phyloP scores from a whole-genome alignment of 2,113 vertebrate genomes.

The Micronycteris hirsuta region DNA sequence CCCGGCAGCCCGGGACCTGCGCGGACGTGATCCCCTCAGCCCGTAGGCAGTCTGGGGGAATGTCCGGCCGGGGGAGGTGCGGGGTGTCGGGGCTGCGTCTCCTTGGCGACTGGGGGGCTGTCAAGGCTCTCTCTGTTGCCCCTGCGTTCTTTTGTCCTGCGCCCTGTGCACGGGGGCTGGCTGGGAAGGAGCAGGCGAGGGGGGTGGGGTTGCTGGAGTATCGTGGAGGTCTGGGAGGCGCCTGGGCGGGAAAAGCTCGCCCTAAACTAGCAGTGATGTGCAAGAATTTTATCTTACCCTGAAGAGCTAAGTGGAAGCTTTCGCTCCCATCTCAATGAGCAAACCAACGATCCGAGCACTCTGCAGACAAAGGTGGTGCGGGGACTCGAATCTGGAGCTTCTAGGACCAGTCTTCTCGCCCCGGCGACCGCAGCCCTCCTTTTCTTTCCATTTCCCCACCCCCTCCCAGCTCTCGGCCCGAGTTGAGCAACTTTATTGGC shows the following conservation, averaged over 20 bases:
- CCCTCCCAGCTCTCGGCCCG: not conserved
- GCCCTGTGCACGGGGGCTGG: constrained; percentile 23
- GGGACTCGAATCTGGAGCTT: constrained; percentile 1
- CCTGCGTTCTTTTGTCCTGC: constrained; percentile 74
- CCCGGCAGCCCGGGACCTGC: not conserved
- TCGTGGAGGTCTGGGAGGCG: constrained; percentile 14
- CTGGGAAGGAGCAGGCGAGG: not conserved
- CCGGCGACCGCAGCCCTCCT: not conserved
- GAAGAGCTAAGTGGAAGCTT: not conserved
- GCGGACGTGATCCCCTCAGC: not conserved
- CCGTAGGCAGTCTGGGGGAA: not conserved
- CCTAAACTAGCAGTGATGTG: not conserved
- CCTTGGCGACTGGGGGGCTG: constrained; percentile 13
- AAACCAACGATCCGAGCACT: not conserved
- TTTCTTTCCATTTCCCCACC: not conserved
- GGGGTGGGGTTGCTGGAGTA: constrained; percentile 58
- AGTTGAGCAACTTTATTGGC: constrained; percentile 60
- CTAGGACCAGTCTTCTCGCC: not conserved
- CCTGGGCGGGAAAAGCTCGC: constrained; percentile 68
- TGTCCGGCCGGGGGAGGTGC: not conserved
- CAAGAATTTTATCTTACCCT: not conserved
- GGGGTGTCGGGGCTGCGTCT: constrained; percentile 22
- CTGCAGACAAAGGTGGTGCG: constrained; percentile 69
- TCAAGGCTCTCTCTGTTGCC: not conserved
- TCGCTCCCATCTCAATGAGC: not conserved